phyloP scores from a whole-genome alignment of 2,888 invertebrate genomes.

The Azorinus chamasolen region DNA sequence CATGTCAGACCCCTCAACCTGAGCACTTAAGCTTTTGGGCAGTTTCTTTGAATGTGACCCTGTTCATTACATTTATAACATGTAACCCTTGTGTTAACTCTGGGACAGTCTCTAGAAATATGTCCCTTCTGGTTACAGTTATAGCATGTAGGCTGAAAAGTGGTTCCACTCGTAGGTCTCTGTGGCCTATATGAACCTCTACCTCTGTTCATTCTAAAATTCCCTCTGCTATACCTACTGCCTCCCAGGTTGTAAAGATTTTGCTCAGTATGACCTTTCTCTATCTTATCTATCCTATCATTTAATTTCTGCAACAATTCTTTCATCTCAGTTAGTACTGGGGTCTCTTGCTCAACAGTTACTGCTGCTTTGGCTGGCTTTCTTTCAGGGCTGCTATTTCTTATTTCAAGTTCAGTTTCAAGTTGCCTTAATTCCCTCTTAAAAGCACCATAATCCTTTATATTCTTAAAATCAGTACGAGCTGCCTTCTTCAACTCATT shows the following conservation, averaged over 20 bases:
- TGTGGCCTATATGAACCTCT: neutral
- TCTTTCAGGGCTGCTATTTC: neutral
- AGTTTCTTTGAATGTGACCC: constrained; percentile 24
- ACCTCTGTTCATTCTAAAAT: neutral
- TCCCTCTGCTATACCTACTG: neutral
- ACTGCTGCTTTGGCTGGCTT: constrained; percentile 14
- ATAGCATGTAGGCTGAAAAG: constrained; percentile 18
- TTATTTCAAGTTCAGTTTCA: constrained; percentile 27
- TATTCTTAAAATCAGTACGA: constrained; percentile 22
- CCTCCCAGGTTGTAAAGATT: neutral
- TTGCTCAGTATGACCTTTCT: constrained; percentile 6
- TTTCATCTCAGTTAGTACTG: constrained; percentile 25
- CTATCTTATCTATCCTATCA: constrained; percentile 20
- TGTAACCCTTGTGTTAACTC: too few species aligned
- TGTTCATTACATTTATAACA: constrained; percentile 15
- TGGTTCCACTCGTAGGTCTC: constrained; percentile 12
- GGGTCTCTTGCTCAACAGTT: neutral
- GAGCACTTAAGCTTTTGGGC: constrained; percentile 38
- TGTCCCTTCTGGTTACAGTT: constrained; percentile 21
- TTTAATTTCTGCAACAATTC: constrained; percentile 13
- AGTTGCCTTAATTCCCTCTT: constrained; percentile 34
- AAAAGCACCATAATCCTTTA: constrained; percentile 34
- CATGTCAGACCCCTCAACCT: constrained; percentile 5
- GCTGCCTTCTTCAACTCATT: constrained; percentile 20
- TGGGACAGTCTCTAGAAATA: constrained; percentile 18